Evolutionary conservation across 2,113 vertebrate genomes (phyloP), one percentile per base, ranked within the genome.

Genomic region (Bos indicus): DNA sequence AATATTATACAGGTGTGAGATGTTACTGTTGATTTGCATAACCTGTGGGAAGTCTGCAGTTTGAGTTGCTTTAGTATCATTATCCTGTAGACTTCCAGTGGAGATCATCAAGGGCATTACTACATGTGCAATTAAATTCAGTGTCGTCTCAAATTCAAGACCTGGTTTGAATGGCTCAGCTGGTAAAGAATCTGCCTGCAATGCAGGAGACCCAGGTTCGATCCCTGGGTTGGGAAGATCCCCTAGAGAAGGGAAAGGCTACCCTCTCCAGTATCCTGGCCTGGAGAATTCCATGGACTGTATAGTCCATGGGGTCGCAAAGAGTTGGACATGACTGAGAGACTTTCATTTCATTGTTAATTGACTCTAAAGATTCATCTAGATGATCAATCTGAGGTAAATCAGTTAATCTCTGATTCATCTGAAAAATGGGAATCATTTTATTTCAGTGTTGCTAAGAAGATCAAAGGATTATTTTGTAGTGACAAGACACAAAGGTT

Each of bases 351-450:
- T 62, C 60, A 62, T 62, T 6, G 30, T 62, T 30, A 13, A 7
- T 30, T 62, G 60, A 62, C 3, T 62, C 23, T 48, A 26, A 71
- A 97, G 30, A 74, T 25, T 84, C 30, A 77, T 11, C 5, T 60
- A 40, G 28, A 57, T 25, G 11, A 19, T 7, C 56, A 84, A 12
- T 92, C 43, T 36, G 57, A 95, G 17, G 54, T 40, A 64, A 95
- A 26, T 96, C 60, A 64, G 12, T 77, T 96, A 51, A 28, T 94
- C 28, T 95, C 77, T 74, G 78, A 90, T 57, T 96, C 19, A n/a
- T 88, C 52, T 94, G 26, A 96, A 93, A 82, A 94, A 94, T 67
- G 51, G 77, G 25, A 95, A 40, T 92, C 71, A 67, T 91, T 77
- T 87, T 40, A 64, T 60, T 14, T 91, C 21, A 12, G 2, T 84